Percentiles rank a stretch among this genome's conserved stretches.
phyloP scores from a whole-genome alignment of 2,797 vertebrate genomes.

The Nyctibius grandis region DNA sequence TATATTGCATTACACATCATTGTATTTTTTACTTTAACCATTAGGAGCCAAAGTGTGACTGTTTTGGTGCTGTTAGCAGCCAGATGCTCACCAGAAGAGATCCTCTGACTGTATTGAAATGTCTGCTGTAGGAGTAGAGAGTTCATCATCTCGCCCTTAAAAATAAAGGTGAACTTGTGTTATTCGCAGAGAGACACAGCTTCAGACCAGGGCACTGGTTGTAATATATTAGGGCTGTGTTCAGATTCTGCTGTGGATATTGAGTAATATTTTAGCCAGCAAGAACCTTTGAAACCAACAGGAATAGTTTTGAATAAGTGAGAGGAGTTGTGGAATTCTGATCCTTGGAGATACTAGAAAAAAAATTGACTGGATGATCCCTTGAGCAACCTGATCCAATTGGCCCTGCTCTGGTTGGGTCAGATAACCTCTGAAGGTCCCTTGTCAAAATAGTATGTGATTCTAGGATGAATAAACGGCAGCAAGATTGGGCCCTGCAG shows the following conservation, averaged over 20 bases:
- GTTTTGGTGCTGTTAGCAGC: neutral
- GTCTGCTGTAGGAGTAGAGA: neutral
- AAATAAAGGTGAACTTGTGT: neutral
- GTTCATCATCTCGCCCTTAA: neutral
- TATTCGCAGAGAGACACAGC: neutral
- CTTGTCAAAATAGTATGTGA: neutral
- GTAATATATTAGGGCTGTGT: neutral
- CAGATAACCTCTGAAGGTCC: neutral
- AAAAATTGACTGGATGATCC: neutral
- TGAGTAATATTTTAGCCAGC: neutral
- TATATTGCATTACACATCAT: neutral
- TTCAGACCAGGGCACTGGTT: neutral
- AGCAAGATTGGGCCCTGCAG: neutral
- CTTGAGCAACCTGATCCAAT: neutral
- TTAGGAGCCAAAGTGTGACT: neutral
- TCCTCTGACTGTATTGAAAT: neutral
- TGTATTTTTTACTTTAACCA: neutral
- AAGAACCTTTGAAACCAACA: neutral
- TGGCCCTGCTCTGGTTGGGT: neutral
- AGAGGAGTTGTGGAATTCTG: neutral
- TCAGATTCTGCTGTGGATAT: neutral
- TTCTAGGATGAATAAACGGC: neutral
- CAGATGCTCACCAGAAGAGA: neutral
- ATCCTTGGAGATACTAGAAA: neutral
- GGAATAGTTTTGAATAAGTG: neutral